Evolutionary conservation across 2,888 invertebrate genomes (phyloP).

Genomic region (Temnothorax ravouxi): DNA sequence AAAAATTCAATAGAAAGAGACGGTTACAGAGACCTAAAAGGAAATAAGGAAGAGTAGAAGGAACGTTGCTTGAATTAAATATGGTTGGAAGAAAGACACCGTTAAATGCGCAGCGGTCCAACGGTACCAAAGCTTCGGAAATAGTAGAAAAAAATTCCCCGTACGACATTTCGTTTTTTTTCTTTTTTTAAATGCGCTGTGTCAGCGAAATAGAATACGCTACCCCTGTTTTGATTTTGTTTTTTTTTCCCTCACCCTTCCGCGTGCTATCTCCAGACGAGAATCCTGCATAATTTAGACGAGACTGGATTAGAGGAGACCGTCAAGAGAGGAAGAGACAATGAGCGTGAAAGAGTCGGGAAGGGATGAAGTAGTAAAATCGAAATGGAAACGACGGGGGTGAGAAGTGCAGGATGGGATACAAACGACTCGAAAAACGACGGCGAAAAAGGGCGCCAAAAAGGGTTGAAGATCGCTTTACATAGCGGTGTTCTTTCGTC

Average conservation of each 20-base stretch:
- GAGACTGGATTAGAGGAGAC: conserved; percentile 71
- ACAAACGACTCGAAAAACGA: conserved; percentile 64
- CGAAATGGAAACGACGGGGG: conserved; percentile 55
- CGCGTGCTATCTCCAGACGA: conserved; percentile 61
- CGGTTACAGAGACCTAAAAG: conserved; percentile 63
- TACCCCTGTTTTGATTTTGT: conserved; percentile 78
- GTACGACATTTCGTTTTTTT: conserved; percentile 56
- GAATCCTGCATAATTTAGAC: conserved; percentile 76
- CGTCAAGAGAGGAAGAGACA: conserved; percentile 57
- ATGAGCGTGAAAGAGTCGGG: conserved; percentile 33
- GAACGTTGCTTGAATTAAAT: conserved; percentile 73
- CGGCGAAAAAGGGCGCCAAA: conserved; percentile 75
- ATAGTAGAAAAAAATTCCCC: conserved; percentile 62
- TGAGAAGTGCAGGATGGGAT: conserved; percentile 59
- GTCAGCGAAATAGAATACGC: conserved; percentile 67
- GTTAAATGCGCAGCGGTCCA: conserved; percentile 59
- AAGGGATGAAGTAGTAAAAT: conserved; percentile 58
- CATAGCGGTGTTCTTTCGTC: conserved; percentile 75
- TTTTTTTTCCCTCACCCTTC: conserved; percentile 70
- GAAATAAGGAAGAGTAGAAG: conserved; percentile 45
- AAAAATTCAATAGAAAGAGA: conserved; percentile 44
- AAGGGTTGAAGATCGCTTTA: conserved; percentile 83
- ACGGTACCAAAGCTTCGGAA: conserved; percentile 56
- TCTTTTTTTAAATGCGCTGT: conserved; percentile 60
- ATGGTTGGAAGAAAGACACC: conserved; percentile 77